Percentiles rank a stretch among this genome's conserved stretches.
These are phyloP conservation scores for Alcis repandata DNA, from an alignment of 2,888 invertebrate species.

Conservation along the genomic window DNA sequence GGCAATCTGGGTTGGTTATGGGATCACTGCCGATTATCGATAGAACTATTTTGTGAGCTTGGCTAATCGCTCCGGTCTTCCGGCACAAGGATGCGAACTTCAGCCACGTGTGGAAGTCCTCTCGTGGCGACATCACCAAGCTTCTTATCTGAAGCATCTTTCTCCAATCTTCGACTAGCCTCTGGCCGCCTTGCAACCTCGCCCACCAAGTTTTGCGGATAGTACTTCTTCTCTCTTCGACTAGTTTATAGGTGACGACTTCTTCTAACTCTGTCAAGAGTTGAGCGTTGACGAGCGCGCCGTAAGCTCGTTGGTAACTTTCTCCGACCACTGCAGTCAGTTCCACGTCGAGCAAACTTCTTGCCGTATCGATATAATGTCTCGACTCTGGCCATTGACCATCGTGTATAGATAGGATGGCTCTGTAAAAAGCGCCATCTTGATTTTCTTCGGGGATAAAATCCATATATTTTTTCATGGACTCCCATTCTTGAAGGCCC, in stretches of 20 bases:
- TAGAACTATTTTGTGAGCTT: conserved; percentile 97
- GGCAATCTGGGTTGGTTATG: conserved; percentile 88
- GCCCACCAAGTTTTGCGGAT: conserved; percentile 97
- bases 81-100: conserved; percentile 99
- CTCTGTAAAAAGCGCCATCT: conserved; percentile 98
- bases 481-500: conserved; percentile 97
- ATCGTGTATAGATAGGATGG: conserved; percentile 95
- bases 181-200: conserved; percentile 96
- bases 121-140: conserved; percentile 95
- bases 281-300: conserved; percentile 98
- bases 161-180: conserved; percentile 99
- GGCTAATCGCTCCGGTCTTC: conserved; percentile 94
- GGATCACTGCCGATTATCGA: conserved; percentile 94
- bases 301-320: conserved; percentile 97
- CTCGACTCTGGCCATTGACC: conserved; percentile 90
- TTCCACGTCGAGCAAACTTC: conserved; percentile 97
- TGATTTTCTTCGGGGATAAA: conserved; percentile 96
- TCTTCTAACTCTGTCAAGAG: conserved; percentile 99
- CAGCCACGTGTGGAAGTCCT: conserved; percentile 98
- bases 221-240: conserved; percentile 95
- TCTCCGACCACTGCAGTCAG: conserved; percentile 98
- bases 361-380: conserved; percentile 95
- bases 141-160: conserved; percentile 98
- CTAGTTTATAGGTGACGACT: conserved; percentile 97
- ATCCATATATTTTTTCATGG: conserved; percentile 96